Evolutionary conservation across 2,113 vertebrate genomes (phyloP).

Genomic region (Gadus macrocephalus): DNA sequence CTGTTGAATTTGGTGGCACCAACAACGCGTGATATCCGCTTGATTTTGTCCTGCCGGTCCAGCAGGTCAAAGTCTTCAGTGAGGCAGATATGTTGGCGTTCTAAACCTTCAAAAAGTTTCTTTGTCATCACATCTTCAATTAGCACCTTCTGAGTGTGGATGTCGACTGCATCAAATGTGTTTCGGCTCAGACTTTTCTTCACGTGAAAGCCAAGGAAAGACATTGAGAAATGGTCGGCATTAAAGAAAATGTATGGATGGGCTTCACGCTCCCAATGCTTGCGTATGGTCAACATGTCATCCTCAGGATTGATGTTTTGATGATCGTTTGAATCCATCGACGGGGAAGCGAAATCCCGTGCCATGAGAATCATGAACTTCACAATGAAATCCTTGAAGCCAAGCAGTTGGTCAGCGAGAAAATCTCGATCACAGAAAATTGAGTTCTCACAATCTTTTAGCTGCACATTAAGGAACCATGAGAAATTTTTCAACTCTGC

Average conservation of each 20-base stretch:
- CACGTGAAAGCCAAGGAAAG: slow-evolving; percentile 75
- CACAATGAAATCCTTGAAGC: slow-evolving; percentile 75
- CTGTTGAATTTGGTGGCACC: slow-evolving; percentile 57
- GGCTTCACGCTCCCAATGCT: slow-evolving; percentile 72
- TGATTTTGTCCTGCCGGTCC: slow-evolving; percentile 66
- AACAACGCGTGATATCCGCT: slow-evolving; percentile 69
- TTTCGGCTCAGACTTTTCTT: not conserved
- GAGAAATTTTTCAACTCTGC: slow-evolving; percentile 76
- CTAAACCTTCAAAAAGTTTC: slow-evolving; percentile 56
- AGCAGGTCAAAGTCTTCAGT: slow-evolving; percentile 70
- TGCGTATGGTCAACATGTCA: slow-evolving; percentile 60
- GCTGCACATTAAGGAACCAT: slow-evolving; percentile 74
- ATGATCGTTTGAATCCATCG: slow-evolving; percentile 68
- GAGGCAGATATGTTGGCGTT: slow-evolving; percentile 65
- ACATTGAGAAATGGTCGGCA: slow-evolving; percentile 69
- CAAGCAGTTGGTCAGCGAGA: slow-evolving; percentile 53
- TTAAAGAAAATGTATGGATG: slow-evolving; percentile 80
- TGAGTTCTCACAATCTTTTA: slow-evolving; percentile 71
- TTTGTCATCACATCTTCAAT: slow-evolving; percentile 63
- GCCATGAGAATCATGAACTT: slow-evolving; percentile 80
- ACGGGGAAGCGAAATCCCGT: slow-evolving; percentile 73
- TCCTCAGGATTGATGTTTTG: slow-evolving; percentile 46
- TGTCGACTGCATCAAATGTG: slow-evolving; percentile 61
- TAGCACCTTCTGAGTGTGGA: slow-evolving; percentile 52
- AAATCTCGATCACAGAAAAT: slow-evolving; percentile 69